Evolutionary conservation across 2,113 vertebrate genomes (phyloP), one percentile per base, ranked within the genome.

Genomic region (Piprites chloris): DNA sequence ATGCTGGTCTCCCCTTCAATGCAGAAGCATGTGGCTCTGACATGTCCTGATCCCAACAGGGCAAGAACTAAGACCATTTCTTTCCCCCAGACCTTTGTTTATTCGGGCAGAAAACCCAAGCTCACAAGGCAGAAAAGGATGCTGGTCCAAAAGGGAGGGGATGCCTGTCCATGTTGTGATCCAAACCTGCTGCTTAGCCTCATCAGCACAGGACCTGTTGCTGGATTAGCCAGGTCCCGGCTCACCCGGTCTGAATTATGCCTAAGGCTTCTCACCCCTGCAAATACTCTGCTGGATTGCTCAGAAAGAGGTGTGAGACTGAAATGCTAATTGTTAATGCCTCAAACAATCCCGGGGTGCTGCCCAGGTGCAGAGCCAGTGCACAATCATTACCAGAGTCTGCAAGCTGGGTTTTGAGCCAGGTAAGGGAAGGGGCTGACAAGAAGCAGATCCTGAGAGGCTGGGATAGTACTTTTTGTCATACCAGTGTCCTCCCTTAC

Each of bases 91-190:
- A 35, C 6, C 0, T 1, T 39, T 18, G 4, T 23, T 56, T 27
- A 9, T 15, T 42, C 86, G 52, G 24, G 27, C 30, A 90, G 65
- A 69, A 77, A 66, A 17, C 9, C 18, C 65, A 85, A 35, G 26
- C 2, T n/a, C 61, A 28, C 6, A 22, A 55, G 8, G 32, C 65
- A 82, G 62, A 41, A 75, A 37, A 58, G 19, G 14, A 11, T 2
- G 1, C 1, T 3, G 1, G 15, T 28, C 21, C 37, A 30, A 26
- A 3, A 3, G 6, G 37, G 14, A 20, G 5, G 58, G 5, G 5
- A 24, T 61, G 26, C 16, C 37, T 5, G 3, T 9, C 27, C 14
- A 32, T 0, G 0, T 2, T 26, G 24, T 4, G 3, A 17, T 47
- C 41, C 41, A 35, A 27, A 15, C 2, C 30, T 2, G 0, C 27